Evolutionary conservation across 2,888 invertebrate genomes (phyloP), one percentile per base, ranked within the genome.

Genomic region (Tridacna crocea): DNA sequence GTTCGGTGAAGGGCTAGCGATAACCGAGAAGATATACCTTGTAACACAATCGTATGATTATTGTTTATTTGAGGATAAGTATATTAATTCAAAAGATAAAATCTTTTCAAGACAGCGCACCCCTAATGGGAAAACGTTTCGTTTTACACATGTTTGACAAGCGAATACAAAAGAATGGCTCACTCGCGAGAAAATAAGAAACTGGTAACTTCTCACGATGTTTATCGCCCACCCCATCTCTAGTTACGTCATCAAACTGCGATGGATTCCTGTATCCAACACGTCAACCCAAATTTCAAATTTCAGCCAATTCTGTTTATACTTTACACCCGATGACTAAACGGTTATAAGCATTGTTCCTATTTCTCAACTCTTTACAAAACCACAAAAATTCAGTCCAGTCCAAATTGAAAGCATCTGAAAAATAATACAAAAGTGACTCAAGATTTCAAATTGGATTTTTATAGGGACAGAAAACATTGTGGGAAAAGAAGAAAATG

Each of bases 151-250:
- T 73, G 66, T 79, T 63, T 72, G 63, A 77, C 79, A 77, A 65
- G 63, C 11, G 36, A 17, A 13, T 22, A 83, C 83, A 83, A 83
- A 61, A 70, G 74, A 66, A 55, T 55, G 17, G 27, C 63, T 72
- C 77, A 70, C 78, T 46, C 46, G 65, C 58, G 48, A 73, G 79
- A 79, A 79, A 79, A 83, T 74, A 83, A 77, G 79, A 77, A 55
- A 55, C 55, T 55, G 55, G 17, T 55, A 55, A 55, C 55, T 55
- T 19, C 55, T 55, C 55, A 36, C 3, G 36, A 36, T 36, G 36
- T 36, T 55, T 55, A 55, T 55, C 55, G 55, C 17, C 55, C 17
- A 55, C 55, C 3, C 11, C 55, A 55, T 55, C 55, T 55, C 19
- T 15, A 10, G 19, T 55, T 55, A 55, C 55, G 3, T 55, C 55